Conservation (phyloP, 92 coral and sea anemone species). For the Zoanthus gigantus region DNA sequence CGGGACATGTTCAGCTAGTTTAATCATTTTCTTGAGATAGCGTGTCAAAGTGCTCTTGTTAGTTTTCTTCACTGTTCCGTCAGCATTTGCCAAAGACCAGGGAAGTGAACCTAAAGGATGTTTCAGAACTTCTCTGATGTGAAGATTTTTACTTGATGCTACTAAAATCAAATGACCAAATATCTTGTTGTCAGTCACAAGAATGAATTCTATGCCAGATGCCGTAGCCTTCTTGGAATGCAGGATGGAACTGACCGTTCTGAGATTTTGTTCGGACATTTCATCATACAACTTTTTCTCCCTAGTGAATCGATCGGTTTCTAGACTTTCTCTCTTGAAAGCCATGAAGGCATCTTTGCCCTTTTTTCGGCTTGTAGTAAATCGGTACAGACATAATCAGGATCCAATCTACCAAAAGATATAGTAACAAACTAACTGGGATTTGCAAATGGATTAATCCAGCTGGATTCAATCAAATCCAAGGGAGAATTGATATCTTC, state of each 20-base stretch:
- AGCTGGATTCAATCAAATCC: constrained; percentile 23
- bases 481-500: neutral
- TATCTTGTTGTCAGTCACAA: constrained; percentile 7
- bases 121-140: constrained; percentile 27
- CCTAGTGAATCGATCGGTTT: neutral
- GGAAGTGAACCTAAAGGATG: constrained; percentile 38
- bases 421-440: constrained; percentile 6
- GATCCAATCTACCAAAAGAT: constrained; percentile 31
- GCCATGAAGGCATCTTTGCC: constrained; percentile 27
- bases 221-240: constrained; percentile 19
- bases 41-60: constrained; percentile 1
- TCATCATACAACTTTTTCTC: constrained; percentile 11
- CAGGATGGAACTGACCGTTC: neutral
- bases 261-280: constrained; percentile 6
- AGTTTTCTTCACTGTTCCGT: constrained; percentile 29
- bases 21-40: neutral
- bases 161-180: constrained; percentile 29
- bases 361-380: neutral
- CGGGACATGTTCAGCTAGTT: constrained; percentile 17
- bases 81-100: constrained; percentile 40
- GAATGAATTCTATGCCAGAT: constrained; percentile 15
- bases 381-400: constrained; percentile 3
- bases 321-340: constrained; percentile 17
- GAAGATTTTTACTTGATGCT: constrained; percentile 24
- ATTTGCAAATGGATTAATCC: constrained; percentile 24